Evolutionary conservation across 2,888 invertebrate species (phyloP).

Genomic region (Oithona nana): DNA sequence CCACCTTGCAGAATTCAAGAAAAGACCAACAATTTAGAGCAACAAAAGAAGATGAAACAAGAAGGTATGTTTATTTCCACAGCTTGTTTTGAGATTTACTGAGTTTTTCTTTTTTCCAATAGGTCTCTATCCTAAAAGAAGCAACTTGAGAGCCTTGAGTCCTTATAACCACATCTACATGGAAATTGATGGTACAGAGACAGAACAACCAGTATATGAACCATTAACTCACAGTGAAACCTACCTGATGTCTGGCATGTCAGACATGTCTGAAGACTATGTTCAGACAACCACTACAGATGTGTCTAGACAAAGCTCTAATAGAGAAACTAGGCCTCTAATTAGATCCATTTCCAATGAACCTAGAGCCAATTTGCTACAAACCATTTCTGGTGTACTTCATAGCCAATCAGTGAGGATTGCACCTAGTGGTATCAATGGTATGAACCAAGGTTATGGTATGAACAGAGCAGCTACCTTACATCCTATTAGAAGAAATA

Average conservation of each 20-base stretch:
- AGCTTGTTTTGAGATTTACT: no score
- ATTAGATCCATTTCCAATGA: conserved; percentile 31
- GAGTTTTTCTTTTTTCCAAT: no score
- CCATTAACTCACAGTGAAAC: conserved; percentile 23
- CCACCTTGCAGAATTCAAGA: background rate
- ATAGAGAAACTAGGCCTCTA: conserved; percentile 58
- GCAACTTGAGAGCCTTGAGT: conserved; percentile 30
- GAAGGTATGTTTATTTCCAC: no score
- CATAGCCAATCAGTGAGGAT: conserved; percentile 6
- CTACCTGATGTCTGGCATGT: conserved; percentile 15
- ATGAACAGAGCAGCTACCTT: background rate
- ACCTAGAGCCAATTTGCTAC: background rate
- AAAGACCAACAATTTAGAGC: background rate
- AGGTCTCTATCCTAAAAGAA: background rate
- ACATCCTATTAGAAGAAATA: background rate
- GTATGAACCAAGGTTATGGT: background rate
- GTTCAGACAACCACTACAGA: conserved; percentile 53
- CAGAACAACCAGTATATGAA: conserved; percentile 45
- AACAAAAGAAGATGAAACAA: no score
- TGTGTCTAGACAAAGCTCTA: conserved; percentile 46
- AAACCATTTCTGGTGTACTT: conserved; percentile 11
- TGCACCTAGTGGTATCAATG: background rate
- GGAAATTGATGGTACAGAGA: conserved; percentile 38
- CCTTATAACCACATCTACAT: conserved; percentile 56
- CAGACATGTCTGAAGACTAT: conserved; percentile 48